Percentiles rank a stretch among this genome's conserved stretches.
These are phyloP conservation scores for Cabera pusaria DNA, from an alignment of 2,888 invertebrate genomes.

Conservation along the genomic window DNA sequence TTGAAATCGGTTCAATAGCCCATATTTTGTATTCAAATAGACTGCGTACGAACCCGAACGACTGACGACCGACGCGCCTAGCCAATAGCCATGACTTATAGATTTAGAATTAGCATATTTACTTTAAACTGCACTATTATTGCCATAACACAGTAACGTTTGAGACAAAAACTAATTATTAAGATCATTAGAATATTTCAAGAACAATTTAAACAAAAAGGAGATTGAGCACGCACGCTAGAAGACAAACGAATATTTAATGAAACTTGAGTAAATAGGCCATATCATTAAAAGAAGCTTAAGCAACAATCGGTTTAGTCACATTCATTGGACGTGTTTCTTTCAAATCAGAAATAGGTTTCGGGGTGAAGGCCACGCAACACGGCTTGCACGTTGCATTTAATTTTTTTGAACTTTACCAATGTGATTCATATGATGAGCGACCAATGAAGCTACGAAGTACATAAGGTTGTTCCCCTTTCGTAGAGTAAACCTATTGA, in stretches of 20 bases:
- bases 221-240: constrained; percentile 43
- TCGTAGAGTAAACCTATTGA: no score
- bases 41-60: constrained; percentile 29
- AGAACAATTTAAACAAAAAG: constrained; percentile 7
- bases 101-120: constrained; percentile 30
- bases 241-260: constrained; percentile 27
- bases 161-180: constrained; percentile 1
- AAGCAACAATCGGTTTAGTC: constrained; percentile 51
- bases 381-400: constrained; percentile 36
- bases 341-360: constrained; percentile 62
- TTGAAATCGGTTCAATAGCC: constrained; percentile 47
- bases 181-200: constrained; percentile 5
- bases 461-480: constrained; percentile 25
- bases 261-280: constrained; percentile 35
- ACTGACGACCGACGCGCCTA: constrained; percentile 29
- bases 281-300: constrained; percentile 46
- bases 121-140: constrained; percentile 2
- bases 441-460: no score
- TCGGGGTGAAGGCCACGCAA: constrained; percentile 61
- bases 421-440: constrained; percentile 29
- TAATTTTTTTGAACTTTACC: constrained; percentile 28
- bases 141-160: no score
- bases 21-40: constrained; percentile 47
- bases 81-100: constrained; percentile 24
- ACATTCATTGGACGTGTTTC: constrained; percentile 56